Percentiles rank a stretch among this genome's conserved stretches.
These are phyloP conservation scores for Pardosa pseudoannulata DNA, from an alignment of 2,888 invertebrate species.

Conservation along the genomic window DNA sequence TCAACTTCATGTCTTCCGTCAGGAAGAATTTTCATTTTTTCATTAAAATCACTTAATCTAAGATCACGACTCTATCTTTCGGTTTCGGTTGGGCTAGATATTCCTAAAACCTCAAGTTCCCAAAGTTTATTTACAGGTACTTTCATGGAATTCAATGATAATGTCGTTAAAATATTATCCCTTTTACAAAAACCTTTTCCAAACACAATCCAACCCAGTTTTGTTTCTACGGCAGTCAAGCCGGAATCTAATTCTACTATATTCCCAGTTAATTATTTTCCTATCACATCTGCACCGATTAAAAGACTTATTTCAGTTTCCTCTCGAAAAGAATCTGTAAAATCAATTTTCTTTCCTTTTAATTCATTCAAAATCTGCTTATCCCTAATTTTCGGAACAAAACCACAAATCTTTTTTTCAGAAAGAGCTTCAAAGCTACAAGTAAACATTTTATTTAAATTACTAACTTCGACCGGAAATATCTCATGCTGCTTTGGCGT, in stretches of 20 bases:
- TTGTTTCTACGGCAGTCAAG: constrained; percentile 20
- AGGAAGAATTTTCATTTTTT: constrained; percentile 8
- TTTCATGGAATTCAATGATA: too few relatives aligned
- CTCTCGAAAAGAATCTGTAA: too few relatives aligned
- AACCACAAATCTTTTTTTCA: constrained; percentile 1
- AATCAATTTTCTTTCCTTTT: neutral
- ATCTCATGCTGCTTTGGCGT: constrained; percentile 5
- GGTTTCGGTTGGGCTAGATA: neutral
- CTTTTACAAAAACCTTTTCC: neutral
- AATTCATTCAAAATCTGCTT: neutral
- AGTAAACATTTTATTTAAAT: neutral
- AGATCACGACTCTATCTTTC: too few relatives aligned
- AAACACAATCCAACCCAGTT: constrained; percentile 17
- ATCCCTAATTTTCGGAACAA: constrained; percentile 14
- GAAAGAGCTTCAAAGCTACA: neutral
- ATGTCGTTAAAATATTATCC: constrained; percentile 25
- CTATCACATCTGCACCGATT: constrained; percentile 8
- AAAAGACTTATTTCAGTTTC: constrained; percentile 21
- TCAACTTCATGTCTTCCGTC: constrained; percentile 8
- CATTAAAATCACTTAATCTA: constrained; percentile 10
- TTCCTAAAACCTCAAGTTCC: constrained; percentile 23
- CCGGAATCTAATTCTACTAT: neutral
- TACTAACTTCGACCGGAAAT: too few relatives aligned
- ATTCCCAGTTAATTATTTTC: constrained; percentile 23
- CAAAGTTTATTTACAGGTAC: neutral